Percentiles rank a stretch among this genome's conserved stretches.
Evolutionary conservation across 2,888 invertebrate species (phyloP).

Genomic region (Deroplatys truncata): DNA sequence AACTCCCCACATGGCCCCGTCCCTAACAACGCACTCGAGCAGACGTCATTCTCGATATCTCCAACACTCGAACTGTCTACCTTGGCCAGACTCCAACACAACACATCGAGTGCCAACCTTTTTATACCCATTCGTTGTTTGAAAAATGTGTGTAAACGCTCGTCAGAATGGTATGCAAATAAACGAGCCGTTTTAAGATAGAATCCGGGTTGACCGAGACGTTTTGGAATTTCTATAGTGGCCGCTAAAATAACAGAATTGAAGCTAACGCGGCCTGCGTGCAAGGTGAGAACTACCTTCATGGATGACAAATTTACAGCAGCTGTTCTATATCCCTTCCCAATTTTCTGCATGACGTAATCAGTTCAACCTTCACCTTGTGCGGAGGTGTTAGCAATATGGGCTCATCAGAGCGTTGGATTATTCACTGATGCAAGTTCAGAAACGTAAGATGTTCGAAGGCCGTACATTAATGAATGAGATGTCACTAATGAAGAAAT

Average conservation of each 20-base stretch:
- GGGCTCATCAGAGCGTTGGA: neutral
- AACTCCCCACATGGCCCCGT: neutral
- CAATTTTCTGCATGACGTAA: neutral
- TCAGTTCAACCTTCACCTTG: neutral
- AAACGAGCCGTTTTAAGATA: neutral
- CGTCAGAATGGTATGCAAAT: neutral
- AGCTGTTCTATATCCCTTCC: neutral
- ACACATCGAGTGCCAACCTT: neutral
- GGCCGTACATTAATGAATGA: too few relatives aligned
- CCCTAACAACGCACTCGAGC: neutral
- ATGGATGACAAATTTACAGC: neutral
- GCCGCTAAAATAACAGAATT: too few relatives aligned
- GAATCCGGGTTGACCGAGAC: neutral
- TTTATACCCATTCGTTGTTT: neutral
- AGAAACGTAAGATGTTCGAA: too few relatives aligned
- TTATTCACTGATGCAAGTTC: neutral
- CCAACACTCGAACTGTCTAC: neutral
- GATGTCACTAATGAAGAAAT: too few relatives aligned
- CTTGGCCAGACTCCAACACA: neutral
- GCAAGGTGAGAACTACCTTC: neutral
- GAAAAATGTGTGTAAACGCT: neutral
- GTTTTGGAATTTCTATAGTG: neutral
- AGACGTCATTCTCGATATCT: neutral
- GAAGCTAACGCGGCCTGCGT: neutral
- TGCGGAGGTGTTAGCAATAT: neutral